Evolutionary conservation across 2,797 vertebrate species (phyloP), one percentile per base, ranked within the genome.

Genomic region (Crax fasciolata): DNA sequence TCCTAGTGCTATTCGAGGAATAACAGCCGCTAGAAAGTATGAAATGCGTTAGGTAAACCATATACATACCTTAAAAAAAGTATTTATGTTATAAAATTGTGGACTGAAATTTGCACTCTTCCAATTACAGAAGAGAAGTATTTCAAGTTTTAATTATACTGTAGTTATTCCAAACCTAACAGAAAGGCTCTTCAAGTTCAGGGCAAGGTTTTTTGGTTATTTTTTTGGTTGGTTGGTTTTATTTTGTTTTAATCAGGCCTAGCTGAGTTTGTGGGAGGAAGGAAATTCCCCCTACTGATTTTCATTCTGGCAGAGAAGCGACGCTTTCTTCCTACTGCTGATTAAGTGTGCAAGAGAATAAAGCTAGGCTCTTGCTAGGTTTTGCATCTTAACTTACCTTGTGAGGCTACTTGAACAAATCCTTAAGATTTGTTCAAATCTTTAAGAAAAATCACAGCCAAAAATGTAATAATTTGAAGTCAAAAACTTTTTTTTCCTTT

Each of bases 161-260:
- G 3, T 16, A 5, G 74, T 46, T 63, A 32, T 41, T 49, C 44
- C 52, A 39, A 57, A 48, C 27, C 21, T 52, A 68, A 54, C 13
- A 35, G 24, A 75, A 87, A 73, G 16, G 9, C 24, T 18, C 28
- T 71, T 80, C 7, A 35, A 28, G 51, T 20, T 65, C 44, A 55
- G 35, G 6, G 7, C 30, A 89, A 83, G 35, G 10, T 9, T 48
- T 7, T 59, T 30, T 15, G 9, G n/a, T 19, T 10, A 7, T 25
- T 11, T 7, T 30, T 23, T 35, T 6, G 1, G 1, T 19, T 0
- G 4, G 41, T 43, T 43, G 41, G 41, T 2, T 13, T 30, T 30
- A 9, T 24, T 46, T 63, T 38, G 16, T 41, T 17, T 39, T 55
- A 18, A 21, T 25, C 24, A 44, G 32, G 11, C 55, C 32, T 65